A percentile compares a stretch with the other conserved stretches of the same genome.
Evolutionary conservation across 2,888 invertebrate genomes (phyloP).

Genomic region (Fragum whitleyi): DNA sequence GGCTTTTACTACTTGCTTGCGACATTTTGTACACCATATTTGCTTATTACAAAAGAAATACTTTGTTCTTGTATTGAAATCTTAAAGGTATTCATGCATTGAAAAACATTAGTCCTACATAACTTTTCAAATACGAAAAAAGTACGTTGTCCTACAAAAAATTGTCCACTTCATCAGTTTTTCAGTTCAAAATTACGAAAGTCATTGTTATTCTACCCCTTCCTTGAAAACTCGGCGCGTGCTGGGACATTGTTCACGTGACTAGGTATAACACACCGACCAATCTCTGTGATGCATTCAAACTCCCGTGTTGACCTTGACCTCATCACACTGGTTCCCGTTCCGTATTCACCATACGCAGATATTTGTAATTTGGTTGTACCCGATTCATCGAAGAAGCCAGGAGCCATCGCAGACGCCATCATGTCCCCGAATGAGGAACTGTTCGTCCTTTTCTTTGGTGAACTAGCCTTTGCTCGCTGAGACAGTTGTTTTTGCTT

Average conservation of each 20-base stretch:
- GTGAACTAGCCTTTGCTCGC: background rate
- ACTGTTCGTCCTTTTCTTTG: background rate
- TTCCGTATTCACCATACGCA: background rate
- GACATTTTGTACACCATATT: no score
- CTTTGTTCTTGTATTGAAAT: no score
- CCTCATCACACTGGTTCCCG: background rate
- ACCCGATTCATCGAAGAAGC: background rate
- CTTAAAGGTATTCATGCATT: no score
- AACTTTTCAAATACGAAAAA: no score
- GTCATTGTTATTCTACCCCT: background rate
- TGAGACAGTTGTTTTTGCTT: background rate
- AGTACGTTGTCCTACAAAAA: no score
- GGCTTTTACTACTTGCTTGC: no score
- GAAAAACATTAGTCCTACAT: no score
- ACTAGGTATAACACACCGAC: background rate
- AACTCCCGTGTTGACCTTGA: background rate
- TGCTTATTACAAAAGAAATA: no score
- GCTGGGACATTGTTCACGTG: background rate
- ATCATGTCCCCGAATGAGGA: background rate
- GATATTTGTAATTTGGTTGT: background rate
- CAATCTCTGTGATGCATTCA: background rate
- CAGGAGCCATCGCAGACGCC: conserved; percentile 1
- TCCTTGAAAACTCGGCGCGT: background rate
- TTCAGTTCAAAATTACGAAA: no score
- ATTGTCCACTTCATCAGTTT: no score